Conservation (phyloP, 2,888 invertebrate species). For the Allophyes oxyacanthae region DNA sequence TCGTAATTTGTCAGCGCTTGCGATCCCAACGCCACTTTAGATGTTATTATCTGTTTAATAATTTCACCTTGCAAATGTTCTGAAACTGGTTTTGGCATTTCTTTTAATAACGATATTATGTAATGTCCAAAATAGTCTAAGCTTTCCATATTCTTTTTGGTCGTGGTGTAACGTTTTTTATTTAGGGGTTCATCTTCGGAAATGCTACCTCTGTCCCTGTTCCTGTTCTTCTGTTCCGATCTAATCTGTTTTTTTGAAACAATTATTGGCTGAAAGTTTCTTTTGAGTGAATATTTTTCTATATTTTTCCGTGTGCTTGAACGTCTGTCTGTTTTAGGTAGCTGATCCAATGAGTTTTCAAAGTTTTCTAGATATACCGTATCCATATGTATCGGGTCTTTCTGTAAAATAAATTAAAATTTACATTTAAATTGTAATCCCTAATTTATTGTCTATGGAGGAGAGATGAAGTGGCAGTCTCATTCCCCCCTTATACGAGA, state of each 20-base stretch:
- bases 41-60: conserved; percentile 52
- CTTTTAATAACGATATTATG: conserved; percentile 60
- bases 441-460: no score
- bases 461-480: no score
- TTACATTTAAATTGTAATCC: no score
- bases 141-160: conserved; percentile 31
- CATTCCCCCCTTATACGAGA: no score
- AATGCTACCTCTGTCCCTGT: conserved; percentile 6
- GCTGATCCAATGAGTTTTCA: not conserved
- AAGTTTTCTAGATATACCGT: conserved; percentile 38
- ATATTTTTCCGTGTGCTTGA: not conserved
- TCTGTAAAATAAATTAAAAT: conserved; percentile 30
- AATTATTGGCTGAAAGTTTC: not conserved
- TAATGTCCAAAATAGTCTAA: conserved; percentile 67
- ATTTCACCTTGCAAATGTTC: conserved; percentile 66
- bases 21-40: conserved; percentile 26
- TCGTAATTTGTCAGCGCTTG: not conserved
- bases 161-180: not conserved
- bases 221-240: no score
- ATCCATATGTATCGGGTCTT: conserved; percentile 36
- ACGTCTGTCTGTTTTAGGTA: not conserved
- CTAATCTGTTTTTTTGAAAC: conserved; percentile 23
- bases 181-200: conserved; percentile 6
- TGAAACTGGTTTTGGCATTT: conserved; percentile 62
- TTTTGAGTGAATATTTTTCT: not conserved